Conservation (phyloP, 2,797 vertebrate genomes). For the Denticeps clupeoides region DNA sequence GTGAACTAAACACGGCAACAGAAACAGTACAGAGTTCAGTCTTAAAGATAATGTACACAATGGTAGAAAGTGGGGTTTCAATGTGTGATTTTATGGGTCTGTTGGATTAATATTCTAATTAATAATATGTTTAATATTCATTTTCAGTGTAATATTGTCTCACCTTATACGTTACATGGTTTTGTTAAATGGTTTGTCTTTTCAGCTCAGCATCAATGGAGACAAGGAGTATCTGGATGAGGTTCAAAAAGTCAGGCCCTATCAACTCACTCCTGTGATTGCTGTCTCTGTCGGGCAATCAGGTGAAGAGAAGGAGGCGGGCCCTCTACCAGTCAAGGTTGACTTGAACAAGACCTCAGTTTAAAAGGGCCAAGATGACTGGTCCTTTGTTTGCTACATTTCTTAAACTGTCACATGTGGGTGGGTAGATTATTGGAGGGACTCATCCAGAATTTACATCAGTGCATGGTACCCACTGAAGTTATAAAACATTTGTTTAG, state of each 20-base stretch:
- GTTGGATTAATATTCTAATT: too few relatives aligned
- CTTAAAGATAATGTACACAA: too few relatives aligned
- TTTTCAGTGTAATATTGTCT: not conserved
- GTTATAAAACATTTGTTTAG: too few relatives aligned
- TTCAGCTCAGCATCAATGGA: constrained; percentile 79
- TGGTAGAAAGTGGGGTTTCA: too few relatives aligned
- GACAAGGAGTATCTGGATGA: constrained; percentile 81
- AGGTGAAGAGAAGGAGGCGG: constrained; percentile 61
- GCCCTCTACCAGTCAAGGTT: constrained; percentile 83
- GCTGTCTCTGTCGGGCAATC: constrained; percentile 63
- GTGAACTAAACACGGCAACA: too few relatives aligned
- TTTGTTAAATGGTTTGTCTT: constrained; percentile 10
- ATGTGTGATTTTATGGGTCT: too few relatives aligned
- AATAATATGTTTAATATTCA: too few relatives aligned
- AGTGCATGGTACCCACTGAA: too few relatives aligned
- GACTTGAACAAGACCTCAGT: constrained; percentile 82
- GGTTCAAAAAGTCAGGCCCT: constrained; percentile 59
- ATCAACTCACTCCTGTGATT: constrained; percentile 65
- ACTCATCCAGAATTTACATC: too few relatives aligned
- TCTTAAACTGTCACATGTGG: too few relatives aligned
- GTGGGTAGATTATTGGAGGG: too few relatives aligned
- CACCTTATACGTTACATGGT: not conserved
- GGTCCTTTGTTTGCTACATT: constrained; percentile 18
- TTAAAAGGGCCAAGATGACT: constrained; percentile 45
- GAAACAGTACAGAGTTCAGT: too few relatives aligned